These are phyloP conservation scores for Tamandua tetradactyla DNA, from an alignment of 2,797 vertebrate genomes.

Conservation along the genomic window DNA sequence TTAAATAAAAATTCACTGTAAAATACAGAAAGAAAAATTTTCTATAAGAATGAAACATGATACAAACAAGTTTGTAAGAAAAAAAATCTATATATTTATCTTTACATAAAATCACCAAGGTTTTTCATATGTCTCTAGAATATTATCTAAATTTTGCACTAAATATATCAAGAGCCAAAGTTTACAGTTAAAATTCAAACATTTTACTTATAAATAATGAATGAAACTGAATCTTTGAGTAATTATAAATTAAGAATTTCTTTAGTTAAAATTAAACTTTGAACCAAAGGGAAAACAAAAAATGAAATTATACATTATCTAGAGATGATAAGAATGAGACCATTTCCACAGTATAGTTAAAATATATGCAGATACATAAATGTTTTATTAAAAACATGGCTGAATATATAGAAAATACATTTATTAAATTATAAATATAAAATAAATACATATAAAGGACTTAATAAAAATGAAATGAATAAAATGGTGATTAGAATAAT, in stretches of 20 bases:
- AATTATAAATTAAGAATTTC: neutral
- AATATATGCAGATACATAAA: neutral
- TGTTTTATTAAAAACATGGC: neutral
- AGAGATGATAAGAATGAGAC: neutral
- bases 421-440: neutral
- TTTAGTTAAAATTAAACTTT: too few relatives aligned
- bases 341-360: neutral
- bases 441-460: neutral
- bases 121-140: neutral
- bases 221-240: neutral
- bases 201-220: neutral
- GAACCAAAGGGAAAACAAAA: slow-evolving; percentile 17
- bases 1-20: neutral
- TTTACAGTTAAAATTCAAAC: neutral
- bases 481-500: neutral
- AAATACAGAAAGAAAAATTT: neutral
- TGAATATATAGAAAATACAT: neutral
- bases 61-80: neutral
- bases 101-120: neutral
- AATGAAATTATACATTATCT: neutral
- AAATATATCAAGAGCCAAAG: neutral
- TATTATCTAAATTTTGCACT: neutral
- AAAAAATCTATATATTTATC: neutral
- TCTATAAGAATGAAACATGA: neutral
- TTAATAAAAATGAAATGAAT: neutral